Percentiles rank a stretch among this genome's conserved stretches.
phyloP scores from a whole-genome alignment of 2,888 invertebrate species.

The Phalera bucephala region DNA sequence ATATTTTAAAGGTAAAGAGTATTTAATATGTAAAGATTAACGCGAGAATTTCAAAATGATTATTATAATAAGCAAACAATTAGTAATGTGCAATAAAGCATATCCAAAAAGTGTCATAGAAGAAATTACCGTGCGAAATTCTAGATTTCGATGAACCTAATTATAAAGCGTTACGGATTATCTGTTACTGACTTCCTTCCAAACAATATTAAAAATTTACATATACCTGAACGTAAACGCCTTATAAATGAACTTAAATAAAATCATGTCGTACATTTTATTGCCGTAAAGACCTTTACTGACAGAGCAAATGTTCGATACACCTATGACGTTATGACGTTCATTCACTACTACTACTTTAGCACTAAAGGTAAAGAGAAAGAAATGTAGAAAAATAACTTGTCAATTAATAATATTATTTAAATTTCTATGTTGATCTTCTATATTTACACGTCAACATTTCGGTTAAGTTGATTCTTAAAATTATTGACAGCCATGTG shows the following conservation, averaged over 20 bases:
- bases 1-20: constrained; percentile 54
- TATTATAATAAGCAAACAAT: constrained; percentile 7
- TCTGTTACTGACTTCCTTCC: constrained; percentile 61
- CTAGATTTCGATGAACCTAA: constrained; percentile 77
- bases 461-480: constrained; percentile 76
- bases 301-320: constrained; percentile 38
- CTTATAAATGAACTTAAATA: constrained; percentile 19
- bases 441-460: constrained; percentile 82
- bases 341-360: constrained; percentile 33
- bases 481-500: constrained; percentile 83
- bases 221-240: constrained; percentile 28
- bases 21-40: constrained; percentile 42
- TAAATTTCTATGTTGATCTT: constrained; percentile 78
- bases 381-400: constrained; percentile 81
- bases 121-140: constrained; percentile 72
- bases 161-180: constrained; percentile 82
- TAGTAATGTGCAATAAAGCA: constrained; percentile 64
- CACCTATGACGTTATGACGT: constrained; percentile 32
- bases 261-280: constrained; percentile 34
- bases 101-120: constrained; percentile 60
- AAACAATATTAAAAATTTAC: constrained; percentile 58
- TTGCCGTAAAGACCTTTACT: constrained; percentile 42
- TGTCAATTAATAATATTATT: constrained; percentile 76
- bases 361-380: constrained; percentile 62
- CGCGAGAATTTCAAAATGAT: constrained; percentile 24